Evolutionary conservation across 2,888 invertebrate species (phyloP).

Genomic region (Melinaea menophilus): DNA sequence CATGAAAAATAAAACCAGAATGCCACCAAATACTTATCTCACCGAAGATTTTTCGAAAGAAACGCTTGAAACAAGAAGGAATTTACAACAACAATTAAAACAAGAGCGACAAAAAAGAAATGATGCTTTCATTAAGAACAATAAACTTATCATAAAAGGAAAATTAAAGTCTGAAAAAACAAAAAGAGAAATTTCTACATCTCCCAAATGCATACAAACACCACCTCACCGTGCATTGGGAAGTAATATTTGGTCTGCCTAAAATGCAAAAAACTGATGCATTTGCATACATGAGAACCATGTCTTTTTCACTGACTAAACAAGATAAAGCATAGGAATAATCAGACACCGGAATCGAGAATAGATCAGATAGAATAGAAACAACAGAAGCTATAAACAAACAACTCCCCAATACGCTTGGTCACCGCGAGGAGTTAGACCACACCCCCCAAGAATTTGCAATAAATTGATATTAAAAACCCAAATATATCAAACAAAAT

Average conservation of each 20-base stretch:
- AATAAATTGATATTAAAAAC: too few species aligned
- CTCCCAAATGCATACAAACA: conserved; percentile 5
- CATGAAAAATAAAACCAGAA: conserved; percentile 3
- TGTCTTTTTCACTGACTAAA: conserved; percentile 9
- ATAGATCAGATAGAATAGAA: too few species aligned
- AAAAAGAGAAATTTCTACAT: conserved; percentile 11
- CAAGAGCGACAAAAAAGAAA: too few species aligned
- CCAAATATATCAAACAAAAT: too few species aligned
- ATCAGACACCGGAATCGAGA: too few species aligned
- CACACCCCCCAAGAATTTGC: too few species aligned
- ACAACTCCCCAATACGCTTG: too few species aligned
- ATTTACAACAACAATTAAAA: too few species aligned
- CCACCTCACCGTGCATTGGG: background rate
- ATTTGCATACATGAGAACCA: conserved; percentile 17
- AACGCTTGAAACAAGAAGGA: too few species aligned
- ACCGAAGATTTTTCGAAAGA: background rate
- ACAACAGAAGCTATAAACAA: too few species aligned
- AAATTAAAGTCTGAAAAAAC: conserved; percentile 3
- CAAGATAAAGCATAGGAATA: conserved; percentile 2
- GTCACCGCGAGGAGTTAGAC: too few species aligned
- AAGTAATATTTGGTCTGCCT: conserved; percentile 6
- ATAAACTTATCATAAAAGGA: conserved; percentile 3
- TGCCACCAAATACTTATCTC: conserved; percentile 1
- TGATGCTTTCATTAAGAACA: background rate
- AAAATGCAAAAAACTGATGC: conserved; percentile 15